These are phyloP conservation scores for Nibea coibor DNA, from an alignment of 2,113 vertebrate species.

Conservation along the genomic window DNA sequence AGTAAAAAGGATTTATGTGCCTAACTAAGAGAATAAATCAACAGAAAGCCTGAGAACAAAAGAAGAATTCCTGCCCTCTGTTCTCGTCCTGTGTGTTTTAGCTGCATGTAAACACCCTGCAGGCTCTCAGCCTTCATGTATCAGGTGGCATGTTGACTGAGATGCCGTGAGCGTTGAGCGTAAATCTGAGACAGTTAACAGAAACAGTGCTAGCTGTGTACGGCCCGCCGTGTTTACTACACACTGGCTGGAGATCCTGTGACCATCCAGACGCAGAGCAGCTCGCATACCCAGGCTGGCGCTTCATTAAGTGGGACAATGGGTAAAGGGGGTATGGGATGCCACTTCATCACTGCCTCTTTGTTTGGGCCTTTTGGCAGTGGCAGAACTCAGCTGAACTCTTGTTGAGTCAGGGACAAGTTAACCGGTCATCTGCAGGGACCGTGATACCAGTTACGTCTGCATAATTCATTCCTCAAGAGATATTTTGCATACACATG, in stretches of 20 bases:
- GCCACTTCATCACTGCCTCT: conserved; percentile 61
- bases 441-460: conserved; percentile 15
- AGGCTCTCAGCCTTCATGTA: background rate
- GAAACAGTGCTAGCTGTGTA: conserved; percentile 49
- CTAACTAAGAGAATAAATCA: too few species aligned
- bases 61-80: too few species aligned
- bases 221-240: conserved; percentile 27
- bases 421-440: conserved; percentile 33
- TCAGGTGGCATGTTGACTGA: background rate
- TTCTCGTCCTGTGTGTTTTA: background rate
- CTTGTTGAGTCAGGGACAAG: conserved; percentile 56
- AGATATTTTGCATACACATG: background rate
- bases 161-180: background rate
- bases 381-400: conserved; percentile 41
- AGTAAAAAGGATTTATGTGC: too few species aligned
- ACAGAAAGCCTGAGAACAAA: too few species aligned
- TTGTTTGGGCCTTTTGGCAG: conserved; percentile 56
- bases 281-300: conserved; percentile 41
- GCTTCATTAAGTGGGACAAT: conserved; percentile 61
- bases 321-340: conserved; percentile 13
- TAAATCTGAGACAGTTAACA: background rate
- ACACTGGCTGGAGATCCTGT: conserved; percentile 51
- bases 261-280: conserved; percentile 49
- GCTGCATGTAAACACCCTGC: background rate
- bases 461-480: background rate